These are phyloP conservation scores for Noturus placidus DNA, from an alignment of 2,113 vertebrate species.

Conservation along the genomic window DNA sequence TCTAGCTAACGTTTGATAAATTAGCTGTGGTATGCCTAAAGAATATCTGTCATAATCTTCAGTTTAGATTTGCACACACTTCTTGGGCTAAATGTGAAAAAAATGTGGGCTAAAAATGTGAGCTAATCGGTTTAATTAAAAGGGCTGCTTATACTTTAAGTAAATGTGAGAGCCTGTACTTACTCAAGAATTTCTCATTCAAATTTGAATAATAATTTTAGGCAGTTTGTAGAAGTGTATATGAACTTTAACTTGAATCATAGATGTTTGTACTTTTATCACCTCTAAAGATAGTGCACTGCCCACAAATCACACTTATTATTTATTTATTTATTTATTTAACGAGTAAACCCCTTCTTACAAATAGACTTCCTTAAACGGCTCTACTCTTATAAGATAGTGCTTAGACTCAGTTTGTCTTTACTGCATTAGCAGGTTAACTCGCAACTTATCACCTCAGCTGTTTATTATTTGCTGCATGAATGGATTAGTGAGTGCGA, in stretches of 20 bases:
- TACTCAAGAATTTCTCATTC: background rate
- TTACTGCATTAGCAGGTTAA: background rate
- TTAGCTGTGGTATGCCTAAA: background rate
- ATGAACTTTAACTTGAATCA: background rate
- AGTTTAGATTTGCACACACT: background rate
- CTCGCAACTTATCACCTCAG: background rate
- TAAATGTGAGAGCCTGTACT: background rate
- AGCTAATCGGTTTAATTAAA: background rate
- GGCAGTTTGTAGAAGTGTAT: background rate
- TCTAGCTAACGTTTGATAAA: background rate
- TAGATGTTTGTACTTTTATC: background rate
- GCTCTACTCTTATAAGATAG: background rate
- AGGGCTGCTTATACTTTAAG: too few relatives aligned
- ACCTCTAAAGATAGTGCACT: background rate
- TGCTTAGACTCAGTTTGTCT: background rate
- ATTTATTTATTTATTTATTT: background rate
- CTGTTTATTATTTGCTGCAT: background rate
- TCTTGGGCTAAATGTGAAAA: background rate
- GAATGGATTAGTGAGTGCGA: background rate
- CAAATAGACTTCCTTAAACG: background rate
- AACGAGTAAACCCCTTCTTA: background rate
- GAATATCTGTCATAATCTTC: background rate
- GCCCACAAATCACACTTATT: background rate
- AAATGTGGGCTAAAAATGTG: background rate
- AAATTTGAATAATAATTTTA: background rate